A percentile compares a stretch with the other conserved stretches of the same genome.
phyloP scores from a whole-genome alignment of 2,888 invertebrate species.

The Teleiodes luculella region DNA sequence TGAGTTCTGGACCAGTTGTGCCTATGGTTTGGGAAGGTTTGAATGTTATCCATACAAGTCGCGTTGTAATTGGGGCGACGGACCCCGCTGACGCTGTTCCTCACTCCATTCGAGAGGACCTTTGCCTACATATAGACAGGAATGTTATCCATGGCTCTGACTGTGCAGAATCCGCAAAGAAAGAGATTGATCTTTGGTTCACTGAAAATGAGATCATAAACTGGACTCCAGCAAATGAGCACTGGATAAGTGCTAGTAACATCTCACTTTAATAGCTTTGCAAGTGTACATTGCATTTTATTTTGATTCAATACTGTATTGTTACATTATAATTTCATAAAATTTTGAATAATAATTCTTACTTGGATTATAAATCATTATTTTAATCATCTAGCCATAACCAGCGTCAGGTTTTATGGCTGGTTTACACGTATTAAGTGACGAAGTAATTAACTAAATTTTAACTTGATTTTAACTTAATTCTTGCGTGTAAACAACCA shows the following conservation, averaged over 20 bases:
- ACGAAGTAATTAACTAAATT: no score
- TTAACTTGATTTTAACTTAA: no score
- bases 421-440: no score
- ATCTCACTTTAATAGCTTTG: no score
- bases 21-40: conserved; percentile 99
- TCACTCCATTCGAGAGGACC: conserved; percentile 98
- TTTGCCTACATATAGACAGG: conserved; percentile 96
- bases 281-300: no score
- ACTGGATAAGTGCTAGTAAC: conserved; percentile 82
- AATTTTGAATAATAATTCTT: no score
- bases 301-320: no score
- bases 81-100: conserved; percentile 97
- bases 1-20: conserved; percentile 96
- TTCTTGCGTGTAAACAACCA: no score
- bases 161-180: conserved; percentile 95
- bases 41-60: conserved; percentile 95
- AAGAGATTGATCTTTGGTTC: conserved; percentile 98
- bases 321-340: no score
- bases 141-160: conserved; percentile 99
- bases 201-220: conserved; percentile 88
- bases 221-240: conserved; percentile 89
- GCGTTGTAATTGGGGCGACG: conserved; percentile 97
- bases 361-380: no score
- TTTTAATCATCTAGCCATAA: no score
- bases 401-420: no score